Evolutionary conservation across 2,113 vertebrate species (phyloP), one percentile per base, ranked within the genome.

Genomic region (Mixornis gularis): DNA sequence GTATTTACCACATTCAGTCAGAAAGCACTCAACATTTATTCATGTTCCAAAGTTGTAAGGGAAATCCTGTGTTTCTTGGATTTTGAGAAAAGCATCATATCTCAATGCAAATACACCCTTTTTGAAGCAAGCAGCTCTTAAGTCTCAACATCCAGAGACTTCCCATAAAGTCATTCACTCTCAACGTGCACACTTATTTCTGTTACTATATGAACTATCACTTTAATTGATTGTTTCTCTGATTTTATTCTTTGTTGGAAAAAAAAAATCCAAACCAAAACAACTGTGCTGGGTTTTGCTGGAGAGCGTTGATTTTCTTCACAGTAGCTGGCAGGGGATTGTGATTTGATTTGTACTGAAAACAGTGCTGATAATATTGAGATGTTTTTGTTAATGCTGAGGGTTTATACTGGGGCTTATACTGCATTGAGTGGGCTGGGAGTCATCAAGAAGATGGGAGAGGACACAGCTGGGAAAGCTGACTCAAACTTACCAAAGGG

Each of bases 391-490:
- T 34, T 26, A 21, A 9, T 53, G 62, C 20, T 74, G 40, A 74
- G 69, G n/a, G n/a, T n/a, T n/a, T n/a, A n/a, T n/a, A n/a, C n/a
- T 14, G 7, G n/a, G 13, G 9, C 46, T 60, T 46, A 46, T 34
- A 30, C 6, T 53, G 69, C 12, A 53, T 18, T 0, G 0, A 53
- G 25, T 22, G 17, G 34, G 53, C 9, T 48, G 20, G 3, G 14
- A 27, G 11, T 34, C 46, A 58, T 40, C 16, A 66, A 53, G 29
- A 66, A 66, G 46, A 40, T 48, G 48, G 46, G n/a, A 68, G 13
- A 9, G 17, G n/a, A 60, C 8, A 20, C 20, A 60, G 38, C 3
- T 38, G 56, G 38, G 24, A 48, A 40, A 74, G 53, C 29, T 53
- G 46, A 81, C 5, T 20, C 34, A 24, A 60, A 5, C 24, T 60